These are phyloP conservation scores for Pituophis catenifer DNA, from an alignment of 2,113 vertebrate species.

Conservation along the genomic window DNA sequence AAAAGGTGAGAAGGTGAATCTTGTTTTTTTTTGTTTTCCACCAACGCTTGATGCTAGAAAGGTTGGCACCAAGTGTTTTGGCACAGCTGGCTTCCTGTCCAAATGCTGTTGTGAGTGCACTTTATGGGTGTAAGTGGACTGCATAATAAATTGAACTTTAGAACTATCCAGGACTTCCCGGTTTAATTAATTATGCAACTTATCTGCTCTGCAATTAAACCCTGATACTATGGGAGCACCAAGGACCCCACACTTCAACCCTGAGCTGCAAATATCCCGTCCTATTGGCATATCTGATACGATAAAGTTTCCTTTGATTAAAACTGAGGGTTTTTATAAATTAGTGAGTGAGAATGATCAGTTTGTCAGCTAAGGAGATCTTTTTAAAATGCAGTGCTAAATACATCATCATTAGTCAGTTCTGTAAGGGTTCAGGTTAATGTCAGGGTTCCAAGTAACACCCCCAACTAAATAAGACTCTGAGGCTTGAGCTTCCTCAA, in stretches of 20 bases:
- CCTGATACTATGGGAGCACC: not conserved
- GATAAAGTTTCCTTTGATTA: not conserved
- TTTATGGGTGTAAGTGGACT: constrained; percentile 6
- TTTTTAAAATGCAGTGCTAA: not conserved
- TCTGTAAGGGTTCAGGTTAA: not conserved
- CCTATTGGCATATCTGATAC: not conserved
- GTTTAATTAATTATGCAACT: not conserved
- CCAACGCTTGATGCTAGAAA: not conserved
- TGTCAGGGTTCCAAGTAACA: no score
- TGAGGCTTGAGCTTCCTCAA: no score
- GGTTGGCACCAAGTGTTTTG: not conserved
- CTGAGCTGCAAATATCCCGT: not conserved
- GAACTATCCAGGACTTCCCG: not conserved
- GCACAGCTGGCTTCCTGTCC: constrained; percentile 13
- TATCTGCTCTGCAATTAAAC: not conserved
- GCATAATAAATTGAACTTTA: constrained; percentile 26
- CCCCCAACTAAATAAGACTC: no score
- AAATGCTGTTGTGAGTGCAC: not conserved
- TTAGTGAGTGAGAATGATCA: rapidly evolving
- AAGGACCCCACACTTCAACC: not conserved
- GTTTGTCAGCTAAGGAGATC: not conserved
- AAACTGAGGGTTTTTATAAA: not conserved
- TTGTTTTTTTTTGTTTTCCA: not conserved
- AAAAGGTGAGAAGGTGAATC: not conserved
- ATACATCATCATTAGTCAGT: not conserved